Conservation (phyloP, 2,888 invertebrate genomes). For the Bhutanitis thaidina region DNA sequence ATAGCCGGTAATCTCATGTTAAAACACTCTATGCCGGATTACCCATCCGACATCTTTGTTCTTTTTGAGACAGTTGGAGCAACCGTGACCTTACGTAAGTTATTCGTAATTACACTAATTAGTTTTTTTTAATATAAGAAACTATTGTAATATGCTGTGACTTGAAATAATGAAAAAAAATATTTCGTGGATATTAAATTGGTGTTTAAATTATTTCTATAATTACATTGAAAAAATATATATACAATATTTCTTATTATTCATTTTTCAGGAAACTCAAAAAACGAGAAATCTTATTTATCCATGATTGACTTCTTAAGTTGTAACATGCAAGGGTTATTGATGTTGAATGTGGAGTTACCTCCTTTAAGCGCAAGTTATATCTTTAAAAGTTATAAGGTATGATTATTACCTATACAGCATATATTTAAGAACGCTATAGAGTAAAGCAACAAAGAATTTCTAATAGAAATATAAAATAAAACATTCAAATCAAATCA, state of each 20-base stretch:
- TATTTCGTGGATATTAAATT: too few species aligned
- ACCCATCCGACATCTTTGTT: constrained; percentile 83
- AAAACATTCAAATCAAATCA: too few species aligned
- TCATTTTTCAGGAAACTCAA: constrained; percentile 35
- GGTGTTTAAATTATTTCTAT: too few species aligned
- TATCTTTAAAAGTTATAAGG: constrained; percentile 84
- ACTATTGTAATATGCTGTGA: too few species aligned
- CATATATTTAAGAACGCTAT: too few species aligned
- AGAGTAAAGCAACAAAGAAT: too few species aligned
- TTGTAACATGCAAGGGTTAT: constrained; percentile 81
- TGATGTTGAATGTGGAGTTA: constrained; percentile 81
- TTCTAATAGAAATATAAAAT: too few species aligned
- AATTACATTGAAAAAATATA: too few species aligned
- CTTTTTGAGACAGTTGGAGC: constrained; percentile 79
- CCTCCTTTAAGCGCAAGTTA: constrained; percentile 73
- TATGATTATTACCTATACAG: constrained; percentile 44
- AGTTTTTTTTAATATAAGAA: too few species aligned
- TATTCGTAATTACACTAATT: background rate
- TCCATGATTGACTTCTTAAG: constrained; percentile 76
- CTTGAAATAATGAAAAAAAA: too few species aligned
- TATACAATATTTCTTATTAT: background rate
- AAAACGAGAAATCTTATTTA: constrained; percentile 32
- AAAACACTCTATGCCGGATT: constrained; percentile 79
- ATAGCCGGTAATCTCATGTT: constrained; percentile 84
- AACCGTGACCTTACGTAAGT: constrained; percentile 72